Base-by-base conservation (phyloP, 1,140 invertebrate genomes). In the Zaprionus capensis region DNA sequence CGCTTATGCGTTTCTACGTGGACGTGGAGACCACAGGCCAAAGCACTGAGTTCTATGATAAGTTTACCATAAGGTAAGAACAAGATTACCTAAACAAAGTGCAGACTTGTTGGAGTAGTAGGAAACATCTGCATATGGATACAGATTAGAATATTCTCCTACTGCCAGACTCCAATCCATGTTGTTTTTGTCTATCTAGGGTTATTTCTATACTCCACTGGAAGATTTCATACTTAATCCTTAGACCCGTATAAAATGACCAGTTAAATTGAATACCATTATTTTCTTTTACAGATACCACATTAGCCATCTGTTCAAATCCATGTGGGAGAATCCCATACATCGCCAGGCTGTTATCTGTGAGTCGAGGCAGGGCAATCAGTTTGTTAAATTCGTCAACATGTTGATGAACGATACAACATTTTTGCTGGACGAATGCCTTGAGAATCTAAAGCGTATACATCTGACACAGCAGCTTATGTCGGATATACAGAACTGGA, bases 351-450 rank as follows among this genome's bases (percentile, higher is more conserved):
- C 96, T 4, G 95, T 97, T n/a, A 94, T 97, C 44, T 96, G 96
- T 79, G 97, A 97, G 91, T 97, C 96, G 24, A 95, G 95, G 78
- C 96, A 95, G 62, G 97, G 97, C 11, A 97, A 97, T 78, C 97
- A 99, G 92, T 99, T 99, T 93, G 97, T 99, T 4, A 98, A 98
- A 81, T 99, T 99, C 92, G 96, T 99, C 31, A 99, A 99, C 93
- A 99, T 99, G 98, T 93, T 99, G 53, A 99, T 99, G 97, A 99
- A 99, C 92, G 99, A 99, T 92, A 99, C 98, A 9, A 99, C 98
- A 36, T 99, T 99, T 93, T 94, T 99, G 41, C 94, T 99, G 51
- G 99, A 99, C 91, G 99, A 99, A 93, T 99, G 98, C 92, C 93
- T 99, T 14, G 97, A 99, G 92, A 97, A 97, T 76, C 94, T 99